These are phyloP conservation scores for Murina feae DNA, from an alignment of 2,113 vertebrate genomes.

Conservation along the genomic window DNA sequence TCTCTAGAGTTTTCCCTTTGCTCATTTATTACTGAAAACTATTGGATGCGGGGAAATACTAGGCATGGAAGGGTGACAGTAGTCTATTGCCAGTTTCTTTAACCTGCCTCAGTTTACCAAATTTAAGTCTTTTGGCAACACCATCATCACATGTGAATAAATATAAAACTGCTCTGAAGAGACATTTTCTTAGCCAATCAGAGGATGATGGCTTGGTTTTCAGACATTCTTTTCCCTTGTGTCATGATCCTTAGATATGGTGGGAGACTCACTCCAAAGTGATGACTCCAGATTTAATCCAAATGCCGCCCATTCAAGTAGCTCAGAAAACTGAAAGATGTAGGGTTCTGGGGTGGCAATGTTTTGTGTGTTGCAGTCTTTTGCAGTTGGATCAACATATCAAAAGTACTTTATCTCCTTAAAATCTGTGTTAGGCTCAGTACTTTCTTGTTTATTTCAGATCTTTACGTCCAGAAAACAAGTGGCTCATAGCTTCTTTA, in stretches of 20 bases:
- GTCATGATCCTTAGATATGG: slow-evolving; percentile 15
- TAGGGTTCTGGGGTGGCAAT: not conserved
- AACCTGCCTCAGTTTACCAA: not conserved
- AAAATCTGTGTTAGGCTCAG: not conserved
- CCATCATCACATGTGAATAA: not conserved
- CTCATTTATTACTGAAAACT: not conserved
- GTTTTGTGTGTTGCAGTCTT: slow-evolving; percentile 14
- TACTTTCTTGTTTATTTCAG: not conserved
- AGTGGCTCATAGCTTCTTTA: not conserved
- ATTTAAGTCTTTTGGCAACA: not conserved
- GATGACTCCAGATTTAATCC: not conserved
- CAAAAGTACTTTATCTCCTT: slow-evolving; percentile 40
- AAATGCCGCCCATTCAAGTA: slow-evolving; percentile 8
- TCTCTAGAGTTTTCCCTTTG: not conserved
- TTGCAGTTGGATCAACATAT: not conserved
- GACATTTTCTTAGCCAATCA: not conserved
- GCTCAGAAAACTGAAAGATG: slow-evolving; percentile 14
- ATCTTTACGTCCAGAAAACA: not conserved
- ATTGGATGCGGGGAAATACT: not conserved
- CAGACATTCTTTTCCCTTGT: not conserved
- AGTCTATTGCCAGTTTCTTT: not conserved
- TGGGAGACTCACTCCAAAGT: not conserved
- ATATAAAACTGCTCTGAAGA: not conserved
- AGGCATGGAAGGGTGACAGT: not conserved
- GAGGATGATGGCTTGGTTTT: not conserved